Base-by-base conservation (phyloP, 1,140 invertebrate genomes). In the Diorhabda sublineata region DNA sequence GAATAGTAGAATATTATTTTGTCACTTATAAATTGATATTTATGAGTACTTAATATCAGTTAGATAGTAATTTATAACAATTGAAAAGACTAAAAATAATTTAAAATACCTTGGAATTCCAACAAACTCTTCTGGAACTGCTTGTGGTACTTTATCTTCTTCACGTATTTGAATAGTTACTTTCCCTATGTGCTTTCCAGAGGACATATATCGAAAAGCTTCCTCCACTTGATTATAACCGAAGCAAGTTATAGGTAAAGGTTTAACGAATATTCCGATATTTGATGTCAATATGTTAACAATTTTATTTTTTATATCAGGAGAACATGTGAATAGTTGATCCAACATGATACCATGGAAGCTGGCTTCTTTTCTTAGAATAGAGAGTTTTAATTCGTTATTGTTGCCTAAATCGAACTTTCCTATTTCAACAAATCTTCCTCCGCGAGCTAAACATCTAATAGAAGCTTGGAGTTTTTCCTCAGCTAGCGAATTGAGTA, bases 331-430 rank as follows among this genome's bases (percentile, higher is more conserved):
- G 77, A 92, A 90, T 64, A 96, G 81, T 66, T 87, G 86, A 81
- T 95, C 94, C 75, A 96, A 86, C 76, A 95, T 86, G 69, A 97
- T 90, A 52, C 94, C 93, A 82, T 95, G 92, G 84, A 97, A 92
- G 78, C 91, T 92, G 4, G 91, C 88, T 78, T 96, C 95, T 66
- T 90, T 91, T 52, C 90, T 82, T 82, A 98, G 94, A 59, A 92
- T 83, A 61, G 92, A 84, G 87, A 89, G 89, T 78, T 88, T 87
- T 42, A 92, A 80, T 41, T 84, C 77, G 42, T 84, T 89, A 69
- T 92, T 88, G 63, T 87, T 86, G 0, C 82, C 83, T 67, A 91
- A 83, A 80, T 92, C 91, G 70, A 89, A 91, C 75, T 92, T 92
- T 44, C 91, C 91, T 57, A 94, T 93, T 81, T 93, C 92, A 3